Base-by-base conservation (phyloP, 2,888 invertebrate species). In the Tigriopus californicus region DNA sequence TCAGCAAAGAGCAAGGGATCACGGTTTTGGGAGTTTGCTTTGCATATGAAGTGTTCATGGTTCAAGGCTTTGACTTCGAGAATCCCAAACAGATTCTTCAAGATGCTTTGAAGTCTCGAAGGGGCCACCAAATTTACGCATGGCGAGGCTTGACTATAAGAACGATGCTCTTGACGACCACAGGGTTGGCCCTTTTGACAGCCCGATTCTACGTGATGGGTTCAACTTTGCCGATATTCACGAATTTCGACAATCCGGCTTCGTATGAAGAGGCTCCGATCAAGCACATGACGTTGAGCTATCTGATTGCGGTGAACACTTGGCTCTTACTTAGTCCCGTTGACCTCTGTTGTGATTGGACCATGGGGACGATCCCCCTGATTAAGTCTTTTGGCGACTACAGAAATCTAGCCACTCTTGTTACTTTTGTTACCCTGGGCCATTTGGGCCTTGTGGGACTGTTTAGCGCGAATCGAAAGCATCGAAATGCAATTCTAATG, bases 1-100 rank as follows among this genome's bases (percentile, higher is more conserved):
- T 42, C 65, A 92, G 92, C 75, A 95, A 95, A 73, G 94, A 95
- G 70, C 94, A 94, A 70, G 94, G 94, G 64, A 91, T 95, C 68
- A 95, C 94, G 0, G 85, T 92, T 60, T 85, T 92, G n/a, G 92
- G 86, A 24, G 83, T 95, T 56, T 92, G 92, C 74, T 85, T 84
- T 62, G 81, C 90, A 13, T 94, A 92, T 72, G 94, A 95, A 73
- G 77, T 94, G 63, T 88, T 94, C 71, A 82, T 92, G 52, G 83
- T 86, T 60, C 91, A 92, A 72, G 86, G 85, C 12, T 22, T 44
- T n/a, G 44, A 20, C 8, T 8, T 22, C 22, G 18, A 25, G 6
- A 42, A 20, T 2, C 12, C 46, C 25, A 13, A 22, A 12, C 13
- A 12, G 22, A 49, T 20, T 5, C 33, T 33, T 3, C 33, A 33